Percentiles rank a stretch among this genome's conserved stretches.
These are phyloP conservation scores for Eristalis tenax DNA, from an alignment of 2,888 invertebrate genomes.

Conservation along the genomic window DNA sequence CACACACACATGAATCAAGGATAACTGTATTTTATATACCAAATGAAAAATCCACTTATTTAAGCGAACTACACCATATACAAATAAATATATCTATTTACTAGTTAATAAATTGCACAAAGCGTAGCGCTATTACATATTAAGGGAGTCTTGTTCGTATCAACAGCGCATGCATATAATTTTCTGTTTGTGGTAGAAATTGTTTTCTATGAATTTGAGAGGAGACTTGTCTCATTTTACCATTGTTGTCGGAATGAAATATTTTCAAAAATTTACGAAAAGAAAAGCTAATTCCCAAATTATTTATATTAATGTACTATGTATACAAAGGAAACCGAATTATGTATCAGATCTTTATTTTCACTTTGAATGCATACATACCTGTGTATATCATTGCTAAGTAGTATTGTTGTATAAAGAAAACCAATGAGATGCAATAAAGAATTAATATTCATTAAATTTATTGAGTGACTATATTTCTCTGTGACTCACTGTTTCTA, in stretches of 20 bases:
- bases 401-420: slow-evolving; percentile 31
- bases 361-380: not conserved
- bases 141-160: slow-evolving; percentile 31
- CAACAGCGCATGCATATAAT: not conserved
- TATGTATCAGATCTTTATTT: not conserved
- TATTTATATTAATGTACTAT: slow-evolving; percentile 39
- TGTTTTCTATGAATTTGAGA: not conserved
- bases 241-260: slow-evolving; percentile 1
- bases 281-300: slow-evolving; percentile 16
- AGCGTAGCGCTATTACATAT: slow-evolving; percentile 39
- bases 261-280: not conserved
- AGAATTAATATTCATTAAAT: slow-evolving; percentile 38
- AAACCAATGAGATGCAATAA: slow-evolving; percentile 41
- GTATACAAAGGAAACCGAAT: slow-evolving; percentile 12
- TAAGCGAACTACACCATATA: slow-evolving; percentile 25
- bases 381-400: slow-evolving; percentile 26
- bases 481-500: not conserved
- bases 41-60: slow-evolving; percentile 28
- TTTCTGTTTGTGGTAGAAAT: not conserved
- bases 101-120: slow-evolving; percentile 47
- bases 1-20: not conserved
- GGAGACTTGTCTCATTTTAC: slow-evolving; percentile 24
- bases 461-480: not conserved
- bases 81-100: slow-evolving; percentile 31
- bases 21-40: slow-evolving; percentile 36